phyloP scores from a whole-genome alignment of 2,888 invertebrate species.

The Aelia acuminata region DNA sequence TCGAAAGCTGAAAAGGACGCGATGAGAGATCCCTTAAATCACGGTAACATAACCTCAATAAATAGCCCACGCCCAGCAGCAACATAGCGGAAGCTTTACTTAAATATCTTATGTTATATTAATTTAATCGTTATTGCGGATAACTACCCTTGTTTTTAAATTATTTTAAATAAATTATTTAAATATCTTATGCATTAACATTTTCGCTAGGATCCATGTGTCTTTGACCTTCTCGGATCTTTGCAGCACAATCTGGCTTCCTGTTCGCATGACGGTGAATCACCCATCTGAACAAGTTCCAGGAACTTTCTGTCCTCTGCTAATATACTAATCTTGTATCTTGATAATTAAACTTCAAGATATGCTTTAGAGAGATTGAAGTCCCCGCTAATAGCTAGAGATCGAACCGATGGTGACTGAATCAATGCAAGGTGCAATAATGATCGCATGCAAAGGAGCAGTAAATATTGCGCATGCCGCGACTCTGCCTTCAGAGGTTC shows the following conservation, averaged over 20 bases:
- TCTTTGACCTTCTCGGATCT: background rate
- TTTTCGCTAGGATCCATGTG: background rate
- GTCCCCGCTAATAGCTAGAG: background rate
- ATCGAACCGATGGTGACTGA: background rate
- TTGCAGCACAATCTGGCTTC: background rate
- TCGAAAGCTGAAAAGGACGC: no score
- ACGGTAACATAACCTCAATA: no score
- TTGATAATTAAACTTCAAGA: background rate
- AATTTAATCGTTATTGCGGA: no score
- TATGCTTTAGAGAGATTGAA: background rate
- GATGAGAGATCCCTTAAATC: no score
- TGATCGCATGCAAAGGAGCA: background rate
- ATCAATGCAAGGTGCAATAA: constrained; percentile 24
- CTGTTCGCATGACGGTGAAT: background rate
- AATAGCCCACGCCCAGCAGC: no score
- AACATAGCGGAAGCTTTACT: no score
- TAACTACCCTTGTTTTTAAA: no score
- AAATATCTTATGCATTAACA: background rate
- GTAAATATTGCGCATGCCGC: background rate
- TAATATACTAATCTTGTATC: background rate
- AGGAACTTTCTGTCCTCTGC: background rate
- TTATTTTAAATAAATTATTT: no score
- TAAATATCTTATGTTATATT: no score
- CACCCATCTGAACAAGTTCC: background rate
- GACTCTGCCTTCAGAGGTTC: background rate